A percentile compares a stretch with the other conserved stretches of the same genome.
Evolutionary conservation across 2,113 vertebrate species (phyloP).

Genomic region (Phycodurus eques): DNA sequence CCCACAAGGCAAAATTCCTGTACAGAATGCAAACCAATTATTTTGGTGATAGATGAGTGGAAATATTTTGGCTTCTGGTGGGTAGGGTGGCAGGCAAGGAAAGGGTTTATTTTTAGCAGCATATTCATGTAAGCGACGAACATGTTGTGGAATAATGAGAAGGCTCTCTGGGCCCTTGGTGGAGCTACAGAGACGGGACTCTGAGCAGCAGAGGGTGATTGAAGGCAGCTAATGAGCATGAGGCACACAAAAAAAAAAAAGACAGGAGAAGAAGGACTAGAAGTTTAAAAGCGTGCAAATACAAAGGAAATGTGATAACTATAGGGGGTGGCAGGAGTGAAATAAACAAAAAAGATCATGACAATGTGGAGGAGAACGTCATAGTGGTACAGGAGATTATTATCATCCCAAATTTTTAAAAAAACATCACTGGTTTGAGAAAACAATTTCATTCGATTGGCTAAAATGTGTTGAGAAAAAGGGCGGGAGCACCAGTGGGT

Average conservation of each 20-base stretch:
- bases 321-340: conserved; percentile 35
- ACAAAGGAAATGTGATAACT: conserved; percentile 55
- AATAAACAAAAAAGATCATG: conserved; percentile 41
- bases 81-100: conserved; percentile 54
- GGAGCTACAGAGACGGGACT: conserved; percentile 63
- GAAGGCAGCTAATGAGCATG: conserved; percentile 70
- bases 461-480: conserved; percentile 18
- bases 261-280: conserved; percentile 26
- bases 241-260: conserved; percentile 38
- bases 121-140: conserved; percentile 70
- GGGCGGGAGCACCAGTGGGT: conserved; percentile 13
- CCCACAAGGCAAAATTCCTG: conserved; percentile 7
- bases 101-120: conserved; percentile 67
- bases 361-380: conserved; percentile 35
- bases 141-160: conserved; percentile 73
- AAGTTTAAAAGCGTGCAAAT: conserved; percentile 53
- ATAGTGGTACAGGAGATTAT: conserved; percentile 35
- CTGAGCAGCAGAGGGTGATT: conserved; percentile 63
- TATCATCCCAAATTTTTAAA: conserved; percentile 23
- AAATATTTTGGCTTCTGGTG: conserved; percentile 46
- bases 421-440: conserved; percentile 25
- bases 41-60: conserved; percentile 44
- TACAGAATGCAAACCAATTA: conserved; percentile 47
- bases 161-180: conserved; percentile 54
- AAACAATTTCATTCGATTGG: conserved; percentile 36